Evolutionary conservation across 1,140 invertebrate species (phyloP).

Genomic region (Lordiphosa mommai): DNA sequence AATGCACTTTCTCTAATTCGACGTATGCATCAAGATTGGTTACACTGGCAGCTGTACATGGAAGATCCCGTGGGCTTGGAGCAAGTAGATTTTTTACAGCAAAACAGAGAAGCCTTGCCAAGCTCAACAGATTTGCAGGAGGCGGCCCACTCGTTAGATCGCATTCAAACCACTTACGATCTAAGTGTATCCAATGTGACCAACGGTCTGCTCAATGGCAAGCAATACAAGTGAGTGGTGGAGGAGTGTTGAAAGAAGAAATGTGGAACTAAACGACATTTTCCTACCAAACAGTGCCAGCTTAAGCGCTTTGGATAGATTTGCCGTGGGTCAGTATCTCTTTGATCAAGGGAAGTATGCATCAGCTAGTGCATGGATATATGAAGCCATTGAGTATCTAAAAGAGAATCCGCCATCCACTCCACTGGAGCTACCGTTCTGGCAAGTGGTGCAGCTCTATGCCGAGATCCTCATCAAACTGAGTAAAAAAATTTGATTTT

Average conservation of each 20-base stretch:
- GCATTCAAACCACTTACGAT: slow-evolving; percentile 96
- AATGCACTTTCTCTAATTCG: slow-evolving; percentile 61
- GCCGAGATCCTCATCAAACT: slow-evolving; percentile 45
- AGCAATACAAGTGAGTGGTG: slow-evolving; percentile 86
- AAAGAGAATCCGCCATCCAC: background rate
- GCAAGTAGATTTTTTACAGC: slow-evolving; percentile 84
- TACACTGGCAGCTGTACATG: slow-evolving; percentile 51
- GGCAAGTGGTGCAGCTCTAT: slow-evolving; percentile 35
- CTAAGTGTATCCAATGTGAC: slow-evolving; percentile 92
- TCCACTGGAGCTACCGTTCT: slow-evolving; percentile 26
- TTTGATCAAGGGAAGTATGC: slow-evolving; percentile 33
- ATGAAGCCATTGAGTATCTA: slow-evolving; percentile 18
- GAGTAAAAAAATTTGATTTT: too few relatives aligned
- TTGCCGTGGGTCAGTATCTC: slow-evolving; percentile 40
- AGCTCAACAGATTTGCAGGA: slow-evolving; percentile 94
- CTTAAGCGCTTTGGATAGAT: slow-evolving; percentile 31
- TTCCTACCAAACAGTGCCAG: slow-evolving; percentile 20
- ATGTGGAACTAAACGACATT: background rate
- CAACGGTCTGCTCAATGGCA: slow-evolving; percentile 91
- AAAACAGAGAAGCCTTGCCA: slow-evolving; percentile 87
- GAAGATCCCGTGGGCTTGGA: slow-evolving; percentile 62
- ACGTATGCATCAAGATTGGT: slow-evolving; percentile 64
- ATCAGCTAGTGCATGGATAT: slow-evolving; percentile 43
- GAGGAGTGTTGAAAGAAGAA: background rate
- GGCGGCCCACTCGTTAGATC: slow-evolving; percentile 93